Evolutionary conservation across 2,113 vertebrate genomes (phyloP), one percentile per base, ranked within the genome.

Genomic region (Speoplatyrhinus poulsoni): DNA sequence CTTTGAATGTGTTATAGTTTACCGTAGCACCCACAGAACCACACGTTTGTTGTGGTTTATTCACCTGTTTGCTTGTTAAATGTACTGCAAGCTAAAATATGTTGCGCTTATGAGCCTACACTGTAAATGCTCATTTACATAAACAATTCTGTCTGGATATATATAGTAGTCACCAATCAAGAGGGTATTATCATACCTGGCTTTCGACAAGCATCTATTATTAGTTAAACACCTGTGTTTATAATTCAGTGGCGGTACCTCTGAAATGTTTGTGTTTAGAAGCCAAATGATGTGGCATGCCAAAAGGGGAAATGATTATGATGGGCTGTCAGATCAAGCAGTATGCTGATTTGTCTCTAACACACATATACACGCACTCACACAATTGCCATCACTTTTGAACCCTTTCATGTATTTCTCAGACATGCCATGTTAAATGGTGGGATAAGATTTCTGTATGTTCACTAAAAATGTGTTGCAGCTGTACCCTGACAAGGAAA

Each of bases 191-290:
- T 62, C 4, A 3, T 49, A 12, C 49, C 49, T 50, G 13, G 54
- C 70, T 26, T 56, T 69, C 15, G 67, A 16, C 13, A 13, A 63
- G 57, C 62, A 1, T 32, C 49, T 15, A 66, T 73, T 12, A 59
- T 73, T 73, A 67, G 63, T 62, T 32, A 67, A 82, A 74, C 77
- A 82, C 66, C 77, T 82, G 77, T 69, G 58, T 74, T 62, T 60
- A 55, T 72, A 63, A 61, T 16, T 65, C 57, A 64, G 50, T 9
- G 53, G 55, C 59, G 60, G 75, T 55, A 68, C 72, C 55, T 72
- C 69, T 41, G 11, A 60, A 58, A 15, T 67, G 62, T 78, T 72
- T 78, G 71, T 73, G 71, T 13, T 75, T 41, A 61, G 55, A 58
- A 70, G 84, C 81, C 68, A 82, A 81, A 75, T 1, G 32, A 57